These are phyloP conservation scores for Neopelma chrysocephalum DNA, from an alignment of 2,797 vertebrate species.

Conservation along the genomic window DNA sequence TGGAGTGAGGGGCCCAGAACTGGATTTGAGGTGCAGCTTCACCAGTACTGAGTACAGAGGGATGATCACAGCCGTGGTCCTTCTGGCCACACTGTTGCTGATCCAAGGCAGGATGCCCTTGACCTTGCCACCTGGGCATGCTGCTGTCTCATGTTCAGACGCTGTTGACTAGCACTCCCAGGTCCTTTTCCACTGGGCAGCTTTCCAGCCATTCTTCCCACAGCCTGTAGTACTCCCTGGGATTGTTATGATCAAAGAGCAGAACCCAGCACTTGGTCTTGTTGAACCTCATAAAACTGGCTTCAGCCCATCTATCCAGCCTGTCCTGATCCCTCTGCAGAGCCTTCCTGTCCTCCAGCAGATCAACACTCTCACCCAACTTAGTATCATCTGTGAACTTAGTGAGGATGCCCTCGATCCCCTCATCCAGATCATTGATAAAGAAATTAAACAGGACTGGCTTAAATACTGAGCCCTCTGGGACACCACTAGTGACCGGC, in stretches of 20 bases:
- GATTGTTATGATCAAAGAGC: neutral
- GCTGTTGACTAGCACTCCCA: neutral
- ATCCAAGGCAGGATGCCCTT: neutral
- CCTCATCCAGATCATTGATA: neutral
- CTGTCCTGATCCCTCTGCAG: neutral
- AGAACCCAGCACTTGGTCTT: neutral
- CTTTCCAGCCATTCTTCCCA: neutral
- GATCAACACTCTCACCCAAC: neutral
- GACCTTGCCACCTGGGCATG: neutral
- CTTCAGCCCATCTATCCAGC: too few species aligned
- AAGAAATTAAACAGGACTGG: neutral
- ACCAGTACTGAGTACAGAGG: neutral
- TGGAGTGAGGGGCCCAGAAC: neutral
- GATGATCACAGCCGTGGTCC: neutral
- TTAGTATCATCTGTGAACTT: neutral
- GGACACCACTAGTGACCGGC: rapidly evolving
- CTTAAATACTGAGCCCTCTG: neutral
- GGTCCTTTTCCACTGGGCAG: neutral
- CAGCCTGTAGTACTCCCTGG: neutral
- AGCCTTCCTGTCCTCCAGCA: neutral
- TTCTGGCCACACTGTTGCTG: neutral
- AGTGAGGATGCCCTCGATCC: neutral
- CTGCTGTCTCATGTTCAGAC: neutral
- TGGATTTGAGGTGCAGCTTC: neutral
- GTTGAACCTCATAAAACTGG: neutral